Percentiles rank a stretch among this genome's conserved stretches.
These are phyloP conservation scores for Brachirus orientalis DNA, from an alignment of 2,113 vertebrate species.

Conservation along the genomic window DNA sequence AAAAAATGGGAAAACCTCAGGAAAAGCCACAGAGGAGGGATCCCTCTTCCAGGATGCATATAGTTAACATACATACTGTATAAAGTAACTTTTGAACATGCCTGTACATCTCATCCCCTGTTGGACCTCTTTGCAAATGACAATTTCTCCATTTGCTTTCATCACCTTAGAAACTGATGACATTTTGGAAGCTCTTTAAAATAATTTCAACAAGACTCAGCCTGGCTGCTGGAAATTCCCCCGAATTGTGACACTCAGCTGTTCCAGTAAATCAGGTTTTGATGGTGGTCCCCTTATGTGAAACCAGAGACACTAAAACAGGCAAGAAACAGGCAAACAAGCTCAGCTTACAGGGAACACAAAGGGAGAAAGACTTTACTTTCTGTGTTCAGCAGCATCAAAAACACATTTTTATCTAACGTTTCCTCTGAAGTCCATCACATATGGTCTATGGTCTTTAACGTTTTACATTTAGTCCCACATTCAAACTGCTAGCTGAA, in stretches of 20 bases:
- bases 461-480: not conserved
- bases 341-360: not conserved
- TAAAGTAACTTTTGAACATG: not conserved
- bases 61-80: no score
- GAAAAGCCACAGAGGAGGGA: no score
- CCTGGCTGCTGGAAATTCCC: not conserved
- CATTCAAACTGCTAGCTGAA: not conserved
- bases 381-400: not conserved
- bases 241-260: conserved; percentile 11
- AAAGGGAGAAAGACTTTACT: not conserved
- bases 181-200: not conserved
- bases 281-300: not conserved
- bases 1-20: no score
- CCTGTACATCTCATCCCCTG: not conserved
- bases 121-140: not conserved
- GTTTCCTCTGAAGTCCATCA: no score
- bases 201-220: not conserved
- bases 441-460: no score
- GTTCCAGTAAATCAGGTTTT: conserved; percentile 3
- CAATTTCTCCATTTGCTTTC: not conserved
- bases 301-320: conserved; percentile 1
- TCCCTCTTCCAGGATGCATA: no score
- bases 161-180: not conserved
- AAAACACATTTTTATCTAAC: no score
- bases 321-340: not conserved